Percentiles rank a stretch among this genome's conserved stretches.
Conservation (phyloP, 2,113 vertebrate species). For the Camelus bactrianus region DNA sequence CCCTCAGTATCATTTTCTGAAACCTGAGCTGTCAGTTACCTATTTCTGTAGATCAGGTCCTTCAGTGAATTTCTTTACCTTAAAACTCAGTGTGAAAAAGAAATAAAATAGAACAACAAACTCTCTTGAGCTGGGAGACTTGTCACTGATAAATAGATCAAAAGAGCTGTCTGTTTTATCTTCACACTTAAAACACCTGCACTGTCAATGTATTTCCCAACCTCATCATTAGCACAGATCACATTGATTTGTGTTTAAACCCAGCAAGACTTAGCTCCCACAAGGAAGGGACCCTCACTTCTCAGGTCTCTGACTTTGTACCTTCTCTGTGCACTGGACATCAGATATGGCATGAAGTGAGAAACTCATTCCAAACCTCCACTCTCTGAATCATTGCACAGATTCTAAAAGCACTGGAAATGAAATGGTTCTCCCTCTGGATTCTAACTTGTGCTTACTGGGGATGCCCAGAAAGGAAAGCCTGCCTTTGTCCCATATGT, state of each 20-base stretch:
- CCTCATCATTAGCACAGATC: background rate
- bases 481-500: background rate
- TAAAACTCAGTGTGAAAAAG: background rate
- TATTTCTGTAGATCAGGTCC: background rate
- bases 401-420: background rate
- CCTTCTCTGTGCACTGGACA: background rate
- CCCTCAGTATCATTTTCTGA: background rate
- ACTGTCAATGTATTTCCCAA: background rate
- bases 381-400: rapidly evolving
- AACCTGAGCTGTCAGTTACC: background rate
- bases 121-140: background rate
- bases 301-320: background rate
- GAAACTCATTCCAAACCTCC: background rate
- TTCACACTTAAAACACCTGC: background rate
- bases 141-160: background rate
- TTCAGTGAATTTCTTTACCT: background rate
- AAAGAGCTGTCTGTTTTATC: background rate
- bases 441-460: rapidly evolving
- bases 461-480: background rate
- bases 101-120: background rate
- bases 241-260: background rate
- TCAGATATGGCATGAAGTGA: background rate
- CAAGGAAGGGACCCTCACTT: background rate
- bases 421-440: background rate
- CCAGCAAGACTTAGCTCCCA: background rate